phyloP scores from a whole-genome alignment of 2,888 invertebrate species.

The Merodon equestris region DNA sequence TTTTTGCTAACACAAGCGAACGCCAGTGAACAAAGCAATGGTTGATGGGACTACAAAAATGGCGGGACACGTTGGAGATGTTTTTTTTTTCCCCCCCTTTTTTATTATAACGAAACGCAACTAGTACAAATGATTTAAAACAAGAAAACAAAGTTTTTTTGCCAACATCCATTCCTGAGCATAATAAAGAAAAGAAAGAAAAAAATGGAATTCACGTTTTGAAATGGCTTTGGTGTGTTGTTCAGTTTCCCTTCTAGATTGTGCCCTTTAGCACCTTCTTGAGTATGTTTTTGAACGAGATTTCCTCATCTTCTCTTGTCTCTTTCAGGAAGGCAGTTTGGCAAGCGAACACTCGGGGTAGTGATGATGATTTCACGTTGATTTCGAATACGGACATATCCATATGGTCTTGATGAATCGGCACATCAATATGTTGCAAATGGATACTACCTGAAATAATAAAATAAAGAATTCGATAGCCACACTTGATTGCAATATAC shows the following conservation, averaged over 20 bases:
- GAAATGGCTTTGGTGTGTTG: background rate
- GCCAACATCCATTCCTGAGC: slow-evolving; percentile 33
- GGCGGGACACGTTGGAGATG: slow-evolving; percentile 22
- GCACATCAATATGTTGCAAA: slow-evolving; percentile 62
- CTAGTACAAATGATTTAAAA: slow-evolving; percentile 53
- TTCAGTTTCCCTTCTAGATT: slow-evolving; percentile 51
- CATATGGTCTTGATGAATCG: slow-evolving; percentile 43
- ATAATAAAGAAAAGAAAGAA: slow-evolving; percentile 20
- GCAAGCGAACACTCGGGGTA: slow-evolving; percentile 70
- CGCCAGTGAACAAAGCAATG: slow-evolving; percentile 20
- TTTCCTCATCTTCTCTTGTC: slow-evolving; percentile 67
- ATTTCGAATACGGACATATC: slow-evolving; percentile 70
- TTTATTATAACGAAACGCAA: slow-evolving; percentile 3
- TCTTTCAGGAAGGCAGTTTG: slow-evolving; percentile 72
- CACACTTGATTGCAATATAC: slow-evolving; percentile 64
- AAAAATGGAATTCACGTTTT: slow-evolving; percentile 15
- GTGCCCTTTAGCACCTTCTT: slow-evolving; percentile 68
- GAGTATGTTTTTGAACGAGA: slow-evolving; percentile 62
- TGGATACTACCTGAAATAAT: slow-evolving; percentile 70
- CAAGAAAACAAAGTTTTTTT: slow-evolving; percentile 8
- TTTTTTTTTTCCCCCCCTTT: slow-evolving; percentile 30
- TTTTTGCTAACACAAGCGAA: slow-evolving; percentile 20
- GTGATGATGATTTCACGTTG: slow-evolving; percentile 70
- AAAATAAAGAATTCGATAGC: no score
- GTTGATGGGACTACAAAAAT: slow-evolving; percentile 2